Conservation (phyloP, 2,113 vertebrate genomes). For the Pituophis catenifer region DNA sequence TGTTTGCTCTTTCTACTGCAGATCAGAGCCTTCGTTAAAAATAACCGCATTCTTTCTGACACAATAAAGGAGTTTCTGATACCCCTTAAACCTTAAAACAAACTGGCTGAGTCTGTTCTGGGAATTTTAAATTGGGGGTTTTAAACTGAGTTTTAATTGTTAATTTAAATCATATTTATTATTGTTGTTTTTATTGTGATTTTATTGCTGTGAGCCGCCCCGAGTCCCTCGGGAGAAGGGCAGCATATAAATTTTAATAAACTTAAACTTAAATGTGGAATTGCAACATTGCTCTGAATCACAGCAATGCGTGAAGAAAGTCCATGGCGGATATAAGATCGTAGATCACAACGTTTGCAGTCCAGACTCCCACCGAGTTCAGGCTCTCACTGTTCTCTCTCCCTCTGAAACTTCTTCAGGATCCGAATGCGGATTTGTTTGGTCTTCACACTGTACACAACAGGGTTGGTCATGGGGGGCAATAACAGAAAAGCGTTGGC, state of each 20-base stretch:
- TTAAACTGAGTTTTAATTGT: too few relatives aligned
- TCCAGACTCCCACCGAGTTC: too few relatives aligned
- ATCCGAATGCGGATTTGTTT: constrained; percentile 28
- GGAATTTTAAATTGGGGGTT: too few relatives aligned
- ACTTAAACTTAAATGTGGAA: neutral
- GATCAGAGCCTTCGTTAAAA: neutral
- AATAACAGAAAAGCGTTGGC: constrained; percentile 47
- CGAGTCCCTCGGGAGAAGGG: too few relatives aligned
- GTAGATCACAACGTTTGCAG: neutral
- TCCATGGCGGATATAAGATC: too few relatives aligned
- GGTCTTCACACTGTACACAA: constrained; percentile 53
- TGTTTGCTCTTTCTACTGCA: neutral
- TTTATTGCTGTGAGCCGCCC: too few relatives aligned
- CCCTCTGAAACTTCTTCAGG: neutral
- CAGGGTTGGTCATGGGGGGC: constrained; percentile 34
- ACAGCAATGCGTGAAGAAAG: too few relatives aligned
- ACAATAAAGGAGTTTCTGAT: neutral
- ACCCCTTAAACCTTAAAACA: neutral
- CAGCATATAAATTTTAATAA: too few relatives aligned
- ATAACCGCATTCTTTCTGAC: neutral
- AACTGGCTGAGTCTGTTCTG: too few relatives aligned
- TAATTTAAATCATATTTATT: too few relatives aligned
- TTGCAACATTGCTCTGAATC: neutral
- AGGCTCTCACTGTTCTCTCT: too few relatives aligned
- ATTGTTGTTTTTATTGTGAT: too few relatives aligned